Evolutionary conservation across 2,113 vertebrate species (phyloP), one percentile per base, ranked within the genome.

Genomic region (Hippotragus niger): DNA sequence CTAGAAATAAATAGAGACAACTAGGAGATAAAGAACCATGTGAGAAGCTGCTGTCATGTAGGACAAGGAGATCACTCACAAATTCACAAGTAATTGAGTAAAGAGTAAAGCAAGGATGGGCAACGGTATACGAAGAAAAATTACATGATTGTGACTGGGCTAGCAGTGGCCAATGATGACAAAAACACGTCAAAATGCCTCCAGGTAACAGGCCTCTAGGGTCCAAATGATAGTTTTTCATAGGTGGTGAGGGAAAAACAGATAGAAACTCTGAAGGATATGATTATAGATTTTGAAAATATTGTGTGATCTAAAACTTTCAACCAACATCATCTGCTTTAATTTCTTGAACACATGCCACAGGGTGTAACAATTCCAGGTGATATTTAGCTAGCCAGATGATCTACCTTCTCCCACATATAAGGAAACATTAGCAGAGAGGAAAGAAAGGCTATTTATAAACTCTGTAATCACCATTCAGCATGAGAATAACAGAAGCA

Each of bases 401-500:
- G 58, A 98, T 92, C 94, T 96, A 74, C 43, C 21, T 90, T 88
- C 40, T 88, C 53, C 47, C 36, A 71, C 62, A 88, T 96, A 94
- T 71, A 82, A 94, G 60, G 67, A 96, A 96, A 96, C 82, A 96
- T 94, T 91, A 95, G 62, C 47, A 95, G 88, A 88, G 85, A 92
- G 76, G 64, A 88, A 96, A 96, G 50, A 96, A 97, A 95, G 83
- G 45, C 60, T 89, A 96, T 91, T 97, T 97, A 91, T 96, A 95
- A 97, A 96, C 87, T 93, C 67, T 93, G 27, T 91, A 96, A 96
- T 98, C 88, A 96, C 89, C 92, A 87, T 93, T 96, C 88, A 94
- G 78, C 55, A 96, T 97, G 97, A 97, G 94, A 97, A 97, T 88
- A 97, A 94, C 94, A 96, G 97, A 97, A 96, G 82, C 95, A 97